Base-by-base conservation (phyloP, 2,113 vertebrate genomes). In the Baryphthengus martii region DNA sequence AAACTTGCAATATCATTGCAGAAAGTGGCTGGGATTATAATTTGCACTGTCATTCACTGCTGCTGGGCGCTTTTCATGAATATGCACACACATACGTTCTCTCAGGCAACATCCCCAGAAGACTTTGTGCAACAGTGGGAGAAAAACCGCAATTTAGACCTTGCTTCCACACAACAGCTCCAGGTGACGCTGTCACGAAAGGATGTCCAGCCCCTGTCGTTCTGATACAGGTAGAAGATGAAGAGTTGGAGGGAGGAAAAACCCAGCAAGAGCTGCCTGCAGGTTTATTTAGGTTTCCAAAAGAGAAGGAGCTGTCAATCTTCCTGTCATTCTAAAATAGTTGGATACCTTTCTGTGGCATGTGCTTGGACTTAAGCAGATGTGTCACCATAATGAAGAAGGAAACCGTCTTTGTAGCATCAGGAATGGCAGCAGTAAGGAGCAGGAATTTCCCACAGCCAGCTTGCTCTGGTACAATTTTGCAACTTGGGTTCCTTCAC, bases 401-500 rank as follows among this genome's bases (percentile, higher is more conserved):
- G 14, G 67, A 16, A 74, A 31, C 83, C 89, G 45, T 70, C 76
- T 78, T 35, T 49, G 55, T 26, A 65, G 12, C 47, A 56, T 6
- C 68, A 58, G 85, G n/a, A 53, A 23, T 33, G 81, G 78, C 58
- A 91, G 50, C 37, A 62, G 17, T 1, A 25, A 83, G 47, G 47
- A 85, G 40, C 56, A 90, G 88, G 23, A 72, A 82, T 90, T 89
- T 88, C 88, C 62, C 91, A 79, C 24, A 77, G 29, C 40, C 40
- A 45, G 10, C 62, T 68, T 23, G 3, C 42, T 52, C n/a, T 35
- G 26, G 28, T 58, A 50, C n/a, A 45, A 29, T 83, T 92, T 88
- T 79, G 29, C n/a, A 74, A 45, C 11, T 62, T 13, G 40, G 13
- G 62, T 94, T 75, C 55, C 76, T 93, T 74, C 23, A 37, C 4